phyloP scores from a whole-genome alignment of 1,140 invertebrate genomes.

The Conus betulinus region DNA sequence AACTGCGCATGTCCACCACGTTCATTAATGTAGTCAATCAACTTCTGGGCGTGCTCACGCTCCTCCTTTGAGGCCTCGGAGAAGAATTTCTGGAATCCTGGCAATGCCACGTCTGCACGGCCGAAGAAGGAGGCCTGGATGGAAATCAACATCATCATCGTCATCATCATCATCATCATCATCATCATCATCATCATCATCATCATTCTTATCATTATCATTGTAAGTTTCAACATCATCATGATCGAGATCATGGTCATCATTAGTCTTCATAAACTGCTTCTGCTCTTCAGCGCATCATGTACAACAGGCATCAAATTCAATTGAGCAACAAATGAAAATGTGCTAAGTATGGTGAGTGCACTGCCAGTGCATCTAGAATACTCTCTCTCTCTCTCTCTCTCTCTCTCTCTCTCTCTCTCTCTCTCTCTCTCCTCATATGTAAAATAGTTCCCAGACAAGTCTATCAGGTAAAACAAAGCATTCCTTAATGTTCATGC shows the following conservation, averaged over 20 bases:
- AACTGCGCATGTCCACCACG: conserved; percentile 81
- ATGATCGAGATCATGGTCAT: neutral
- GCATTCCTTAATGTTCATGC: too few relatives aligned
- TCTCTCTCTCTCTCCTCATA: too few relatives aligned
- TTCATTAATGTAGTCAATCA: conserved; percentile 93
- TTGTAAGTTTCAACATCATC: neutral
- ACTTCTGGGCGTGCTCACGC: conserved; percentile 90
- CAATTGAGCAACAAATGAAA: too few relatives aligned
- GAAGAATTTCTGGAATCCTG: conserved; percentile 93
- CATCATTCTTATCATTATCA: neutral
- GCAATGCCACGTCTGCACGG: conserved; percentile 85
- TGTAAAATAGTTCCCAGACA: too few relatives aligned
- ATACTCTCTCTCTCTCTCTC: too few relatives aligned
- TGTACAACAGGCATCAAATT: too few relatives aligned
- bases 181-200: neutral
- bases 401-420: too few relatives aligned
- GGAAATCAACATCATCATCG: neutral
- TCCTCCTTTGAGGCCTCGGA: conserved; percentile 91
- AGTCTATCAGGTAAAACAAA: too few relatives aligned
- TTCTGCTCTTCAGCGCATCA: too few relatives aligned
- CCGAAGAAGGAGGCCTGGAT: conserved; percentile 87
- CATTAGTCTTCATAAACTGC: neutral
- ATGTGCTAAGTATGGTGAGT: too few relatives aligned
- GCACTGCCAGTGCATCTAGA: too few relatives aligned
- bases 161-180: neutral